Conservation (phyloP, 1,140 invertebrate species). For the Orius insidiosus region DNA sequence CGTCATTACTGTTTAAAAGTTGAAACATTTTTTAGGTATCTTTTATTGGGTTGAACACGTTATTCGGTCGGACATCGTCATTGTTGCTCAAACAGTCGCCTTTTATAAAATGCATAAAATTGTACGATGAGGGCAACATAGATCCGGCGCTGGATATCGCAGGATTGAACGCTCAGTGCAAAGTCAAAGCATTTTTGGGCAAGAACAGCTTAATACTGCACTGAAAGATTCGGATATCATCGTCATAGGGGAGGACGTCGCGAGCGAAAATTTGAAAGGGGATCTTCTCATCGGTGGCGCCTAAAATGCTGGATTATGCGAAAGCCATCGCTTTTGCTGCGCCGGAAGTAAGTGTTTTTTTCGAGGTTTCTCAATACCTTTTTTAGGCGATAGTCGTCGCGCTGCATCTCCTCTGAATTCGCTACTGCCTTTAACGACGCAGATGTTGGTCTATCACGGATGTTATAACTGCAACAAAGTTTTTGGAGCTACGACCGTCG, state of each 20-base stretch:
- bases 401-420: slow-evolving; percentile 11
- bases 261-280: not conserved
- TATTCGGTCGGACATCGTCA: slow-evolving; percentile 8
- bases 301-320: slow-evolving; percentile 11
- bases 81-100: slow-evolving; percentile 12
- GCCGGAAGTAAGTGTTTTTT: slow-evolving; percentile 4
- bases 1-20: no score
- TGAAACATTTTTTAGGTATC: slow-evolving; percentile 13
- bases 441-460: slow-evolving; percentile 17
- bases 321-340: slow-evolving; percentile 7
- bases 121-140: slow-evolving; percentile 11
- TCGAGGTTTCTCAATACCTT: not conserved
- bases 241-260: slow-evolving; percentile 7
- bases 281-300: not conserved
- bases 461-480: slow-evolving; percentile 48
- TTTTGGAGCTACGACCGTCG: slow-evolving; percentile 61
- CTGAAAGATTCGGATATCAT: slow-evolving; percentile 10
- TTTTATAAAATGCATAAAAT: slow-evolving; percentile 4
- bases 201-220: not conserved
- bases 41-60: slow-evolving; percentile 11
- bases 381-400: slow-evolving; percentile 13
- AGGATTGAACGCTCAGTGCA: slow-evolving; percentile 10
- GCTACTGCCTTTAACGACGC: slow-evolving; percentile 7
- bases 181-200: slow-evolving; percentile 10
- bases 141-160: slow-evolving; percentile 5